These are phyloP conservation scores for Carassius gibelio DNA, from an alignment of 2,113 vertebrate genomes.

Conservation along the genomic window DNA sequence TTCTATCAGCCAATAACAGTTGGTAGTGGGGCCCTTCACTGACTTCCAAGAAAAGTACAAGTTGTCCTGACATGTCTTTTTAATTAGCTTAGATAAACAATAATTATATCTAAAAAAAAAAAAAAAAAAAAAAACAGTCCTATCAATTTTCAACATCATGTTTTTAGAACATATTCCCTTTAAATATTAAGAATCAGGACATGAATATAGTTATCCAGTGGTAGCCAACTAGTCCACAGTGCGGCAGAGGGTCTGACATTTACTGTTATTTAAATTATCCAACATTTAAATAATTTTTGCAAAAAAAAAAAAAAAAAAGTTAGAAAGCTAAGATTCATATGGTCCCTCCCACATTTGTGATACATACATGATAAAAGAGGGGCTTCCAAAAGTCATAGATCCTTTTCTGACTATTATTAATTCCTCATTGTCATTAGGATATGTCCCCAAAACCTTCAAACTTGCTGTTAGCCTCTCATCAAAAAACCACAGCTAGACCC, in stretches of 20 bases:
- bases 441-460: too few relatives aligned
- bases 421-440: too few relatives aligned
- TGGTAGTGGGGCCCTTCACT: background rate
- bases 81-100: background rate
- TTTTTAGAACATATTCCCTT: too few relatives aligned
- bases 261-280: background rate
- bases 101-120: background rate
- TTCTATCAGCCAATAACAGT: conserved; percentile 3
- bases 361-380: too few relatives aligned
- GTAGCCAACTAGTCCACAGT: background rate
- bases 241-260: background rate
- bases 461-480: too few relatives aligned
- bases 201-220: too few relatives aligned
- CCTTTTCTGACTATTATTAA: too few relatives aligned
- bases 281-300: too few relatives aligned
- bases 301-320: too few relatives aligned
- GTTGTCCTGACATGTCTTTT: background rate
- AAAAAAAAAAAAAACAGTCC: background rate
- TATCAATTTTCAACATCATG: background rate
- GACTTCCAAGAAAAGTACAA: background rate
- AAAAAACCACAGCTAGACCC: too few relatives aligned
- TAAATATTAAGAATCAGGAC: too few relatives aligned
- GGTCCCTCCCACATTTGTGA: background rate
- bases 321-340: background rate
- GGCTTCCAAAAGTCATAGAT: too few relatives aligned